phyloP scores from a whole-genome alignment of 2,888 invertebrate genomes.

The Gisinianus flammeolus region DNA sequence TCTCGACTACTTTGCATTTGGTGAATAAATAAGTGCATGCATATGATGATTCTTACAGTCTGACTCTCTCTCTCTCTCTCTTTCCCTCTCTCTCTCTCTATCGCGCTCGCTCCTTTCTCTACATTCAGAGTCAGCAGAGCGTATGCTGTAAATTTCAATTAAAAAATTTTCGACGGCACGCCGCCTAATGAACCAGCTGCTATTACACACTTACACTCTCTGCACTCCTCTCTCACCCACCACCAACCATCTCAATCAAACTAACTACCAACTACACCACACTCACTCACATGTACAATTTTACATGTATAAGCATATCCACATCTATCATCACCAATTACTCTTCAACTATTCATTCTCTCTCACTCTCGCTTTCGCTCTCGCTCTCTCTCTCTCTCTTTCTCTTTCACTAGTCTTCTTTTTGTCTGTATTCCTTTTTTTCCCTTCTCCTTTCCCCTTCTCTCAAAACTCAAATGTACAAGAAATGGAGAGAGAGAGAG shows the following conservation, averaged over 20 bases:
- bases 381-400: slow-evolving; percentile 1
- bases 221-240: slow-evolving; percentile 29
- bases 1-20: slow-evolving; percentile 17
- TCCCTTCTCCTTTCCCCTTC: neutral
- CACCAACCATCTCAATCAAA: slow-evolving; percentile 29
- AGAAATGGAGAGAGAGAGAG: neutral
- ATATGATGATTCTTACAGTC: too few species aligned
- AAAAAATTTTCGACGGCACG: slow-evolving; percentile 50
- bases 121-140: slow-evolving; percentile 39
- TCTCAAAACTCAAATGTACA: neutral
- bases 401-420: neutral
- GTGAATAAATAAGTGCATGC: slow-evolving; percentile 8
- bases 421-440: neutral
- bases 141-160: slow-evolving; percentile 54
- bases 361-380: neutral
- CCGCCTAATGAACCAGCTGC: slow-evolving; percentile 51
- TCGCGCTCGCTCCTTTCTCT: neutral
- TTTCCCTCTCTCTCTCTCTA: neutral
- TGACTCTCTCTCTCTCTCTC: too few species aligned
- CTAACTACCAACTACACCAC: slow-evolving; percentile 9
- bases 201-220: slow-evolving; percentile 40
- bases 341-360: neutral
- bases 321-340: slow-evolving; percentile 9
- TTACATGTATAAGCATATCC: neutral
- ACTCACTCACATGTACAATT: slow-evolving; percentile 1